phyloP scores from a whole-genome alignment of 2,113 vertebrate species.

The Tilapia sparmanii region DNA sequence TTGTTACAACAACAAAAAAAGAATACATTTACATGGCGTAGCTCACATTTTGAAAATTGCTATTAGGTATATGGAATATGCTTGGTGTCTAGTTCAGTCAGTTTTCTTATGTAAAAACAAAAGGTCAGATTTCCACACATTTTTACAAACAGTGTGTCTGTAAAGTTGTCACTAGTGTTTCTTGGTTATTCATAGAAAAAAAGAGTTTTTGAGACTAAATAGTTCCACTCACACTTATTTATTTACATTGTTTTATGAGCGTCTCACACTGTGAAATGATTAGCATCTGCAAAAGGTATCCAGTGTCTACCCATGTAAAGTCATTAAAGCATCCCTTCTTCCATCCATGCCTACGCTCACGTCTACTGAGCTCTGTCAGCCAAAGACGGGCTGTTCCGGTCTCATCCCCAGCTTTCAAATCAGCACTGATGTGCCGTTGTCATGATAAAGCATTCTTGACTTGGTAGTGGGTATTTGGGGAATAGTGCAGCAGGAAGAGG shows the following conservation, averaged over 20 bases:
- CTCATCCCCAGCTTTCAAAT: not conserved
- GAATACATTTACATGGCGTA: not conserved
- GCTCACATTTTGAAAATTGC: not conserved
- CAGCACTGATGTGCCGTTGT: constrained; percentile 17
- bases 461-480: constrained; percentile 25
- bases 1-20: not conserved
- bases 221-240: not conserved
- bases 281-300: not conserved
- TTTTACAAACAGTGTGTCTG: not conserved
- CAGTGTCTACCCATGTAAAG: not conserved
- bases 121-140: not conserved
- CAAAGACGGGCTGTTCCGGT: not conserved
- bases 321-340: not conserved
- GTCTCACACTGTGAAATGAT: not conserved
- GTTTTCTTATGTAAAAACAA: not conserved
- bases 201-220: not conserved
- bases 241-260: rapidly evolving
- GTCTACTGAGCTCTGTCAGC: not conserved
- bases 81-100: not conserved
- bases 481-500: constrained; percentile 38
- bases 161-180: not conserved
- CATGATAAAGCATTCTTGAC: constrained; percentile 1
- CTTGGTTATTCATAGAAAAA: rapidly evolving
- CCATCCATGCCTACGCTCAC: not conserved
- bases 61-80: not conserved